A percentile compares a stretch with the other conserved stretches of the same genome.
These are phyloP conservation scores for Amiota minor DNA, from an alignment of 2,888 invertebrate species.

Conservation along the genomic window DNA sequence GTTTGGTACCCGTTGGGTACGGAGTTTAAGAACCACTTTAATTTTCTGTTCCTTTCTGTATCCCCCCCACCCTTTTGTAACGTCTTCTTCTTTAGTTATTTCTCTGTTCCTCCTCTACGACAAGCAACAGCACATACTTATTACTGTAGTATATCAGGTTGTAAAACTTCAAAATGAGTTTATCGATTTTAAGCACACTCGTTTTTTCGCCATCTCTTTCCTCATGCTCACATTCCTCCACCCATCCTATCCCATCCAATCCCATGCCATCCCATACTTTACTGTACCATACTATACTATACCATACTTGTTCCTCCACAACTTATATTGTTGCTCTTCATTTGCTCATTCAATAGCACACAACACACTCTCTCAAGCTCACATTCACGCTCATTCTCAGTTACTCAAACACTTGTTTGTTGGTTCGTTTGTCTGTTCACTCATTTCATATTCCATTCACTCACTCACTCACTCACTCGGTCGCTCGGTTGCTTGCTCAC, in stretches of 20 bases:
- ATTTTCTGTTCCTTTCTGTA: too few species aligned
- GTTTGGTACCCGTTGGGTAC: too few species aligned
- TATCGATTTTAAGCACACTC: slow-evolving; percentile 63
- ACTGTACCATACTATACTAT: too few species aligned
- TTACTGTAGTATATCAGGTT: slow-evolving; percentile 33
- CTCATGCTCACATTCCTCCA: background rate
- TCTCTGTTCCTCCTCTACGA: too few species aligned
- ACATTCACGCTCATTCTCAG: background rate
- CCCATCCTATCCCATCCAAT: background rate
- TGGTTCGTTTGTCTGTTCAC: background rate
- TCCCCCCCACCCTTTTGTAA: too few species aligned
- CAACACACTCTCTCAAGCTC: too few species aligned
- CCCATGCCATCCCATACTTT: background rate
- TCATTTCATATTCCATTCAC: background rate
- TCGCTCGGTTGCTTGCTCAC: slow-evolving; percentile 7
- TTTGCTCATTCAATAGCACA: slow-evolving; percentile 16
- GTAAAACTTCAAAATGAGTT: slow-evolving; percentile 67
- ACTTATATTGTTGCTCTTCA: background rate
- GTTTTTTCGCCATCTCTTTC: slow-evolving; percentile 27
- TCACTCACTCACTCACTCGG: slow-evolving; percentile 15
- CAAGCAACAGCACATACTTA: too few species aligned
- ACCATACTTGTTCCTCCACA: too few species aligned
- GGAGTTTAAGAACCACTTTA: too few species aligned
- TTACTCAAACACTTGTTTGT: background rate
- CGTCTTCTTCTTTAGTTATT: too few species aligned